A percentile compares a stretch with the other conserved stretches of the same genome.
Evolutionary conservation across 2,113 vertebrate species (phyloP).

Genomic region (Narcine bancroftii): DNA sequence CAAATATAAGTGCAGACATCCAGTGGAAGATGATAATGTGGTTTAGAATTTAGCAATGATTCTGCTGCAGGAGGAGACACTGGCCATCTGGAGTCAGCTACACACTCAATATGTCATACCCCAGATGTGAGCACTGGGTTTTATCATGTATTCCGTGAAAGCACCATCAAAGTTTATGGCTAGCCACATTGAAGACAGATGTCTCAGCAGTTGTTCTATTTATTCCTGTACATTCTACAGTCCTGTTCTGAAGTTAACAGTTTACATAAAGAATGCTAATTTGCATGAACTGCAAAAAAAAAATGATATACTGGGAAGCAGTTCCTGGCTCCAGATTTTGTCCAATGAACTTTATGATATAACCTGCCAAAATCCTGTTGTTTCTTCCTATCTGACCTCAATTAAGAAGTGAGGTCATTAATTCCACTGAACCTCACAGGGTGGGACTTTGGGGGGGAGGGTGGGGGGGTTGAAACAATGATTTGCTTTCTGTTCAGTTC

Average conservation of each 20-base stretch:
- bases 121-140: conserved; percentile 24
- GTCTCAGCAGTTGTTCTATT: conserved; percentile 33
- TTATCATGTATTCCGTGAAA: not conserved
- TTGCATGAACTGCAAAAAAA: conserved; percentile 19
- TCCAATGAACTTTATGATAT: not conserved
- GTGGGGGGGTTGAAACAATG: no score
- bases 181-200: conserved; percentile 35
- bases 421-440: no score
- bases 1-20: not conserved
- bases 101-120: conserved; percentile 23
- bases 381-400: not conserved
- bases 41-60: not conserved
- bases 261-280: conserved; percentile 24
- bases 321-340: not conserved
- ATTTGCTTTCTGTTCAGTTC: no score
- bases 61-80: not conserved
- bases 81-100: conserved; percentile 3
- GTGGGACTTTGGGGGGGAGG: no score
- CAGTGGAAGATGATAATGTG: not conserved
- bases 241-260: conserved; percentile 25
- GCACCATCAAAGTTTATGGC: conserved; percentile 23
- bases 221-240: conserved; percentile 20
- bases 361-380: not conserved
- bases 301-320: not conserved
- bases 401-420: no score